Conservation (phyloP, 2,797 vertebrate genomes). For the Anisognathus igniventris region DNA sequence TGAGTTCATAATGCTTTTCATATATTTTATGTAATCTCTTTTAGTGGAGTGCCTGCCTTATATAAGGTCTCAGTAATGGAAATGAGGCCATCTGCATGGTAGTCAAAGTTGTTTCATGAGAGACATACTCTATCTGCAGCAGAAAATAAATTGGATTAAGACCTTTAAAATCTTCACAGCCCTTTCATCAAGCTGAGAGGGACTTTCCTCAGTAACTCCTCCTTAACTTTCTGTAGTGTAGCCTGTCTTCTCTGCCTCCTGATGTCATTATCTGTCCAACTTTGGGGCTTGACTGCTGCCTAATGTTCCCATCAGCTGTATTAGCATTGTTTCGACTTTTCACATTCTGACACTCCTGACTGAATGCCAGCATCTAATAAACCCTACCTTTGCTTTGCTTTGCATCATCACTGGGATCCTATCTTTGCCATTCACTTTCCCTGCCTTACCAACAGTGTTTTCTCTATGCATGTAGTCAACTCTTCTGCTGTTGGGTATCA, state of each 20-base stretch:
- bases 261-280: rapidly evolving
- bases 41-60: conserved; percentile 1
- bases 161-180: not conserved
- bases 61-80: conserved; percentile 3
- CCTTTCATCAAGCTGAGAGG: not conserved
- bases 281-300: not conserved
- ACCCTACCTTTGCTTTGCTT: not conserved
- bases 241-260: not conserved
- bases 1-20: not conserved
- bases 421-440: not conserved
- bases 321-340: not conserved
- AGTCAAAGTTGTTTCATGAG: conserved; percentile 22
- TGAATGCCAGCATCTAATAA: not conserved
- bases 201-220: not conserved
- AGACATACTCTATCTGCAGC: not conserved
- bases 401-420: rapidly evolving
- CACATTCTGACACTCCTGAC: not conserved
- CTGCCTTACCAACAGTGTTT: not conserved
- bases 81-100: not conserved
- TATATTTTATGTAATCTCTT: conserved; percentile 17
- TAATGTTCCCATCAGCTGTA: not conserved
- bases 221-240: not conserved
- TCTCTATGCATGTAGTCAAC: not conserved
- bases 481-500: not conserved
- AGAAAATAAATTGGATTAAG: not conserved